Conservation (phyloP, 2,888 invertebrate genomes). For the Eledona agricola region DNA sequence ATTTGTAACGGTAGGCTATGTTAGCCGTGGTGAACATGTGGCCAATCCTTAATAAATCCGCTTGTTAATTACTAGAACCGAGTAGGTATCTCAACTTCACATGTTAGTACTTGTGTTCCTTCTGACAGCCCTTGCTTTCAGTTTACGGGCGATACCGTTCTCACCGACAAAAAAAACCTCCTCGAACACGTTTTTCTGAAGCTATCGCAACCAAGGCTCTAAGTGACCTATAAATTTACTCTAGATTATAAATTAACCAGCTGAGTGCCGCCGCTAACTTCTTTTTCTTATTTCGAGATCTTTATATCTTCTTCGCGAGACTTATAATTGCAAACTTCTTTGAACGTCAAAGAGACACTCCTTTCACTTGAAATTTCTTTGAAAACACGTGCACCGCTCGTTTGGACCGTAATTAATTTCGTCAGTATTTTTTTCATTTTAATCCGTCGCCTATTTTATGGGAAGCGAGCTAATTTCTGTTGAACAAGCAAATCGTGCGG, state of each 20-base stretch:
- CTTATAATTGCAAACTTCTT: constrained; percentile 21
- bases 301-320: constrained; percentile 27
- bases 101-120: constrained; percentile 54
- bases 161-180: constrained; percentile 27
- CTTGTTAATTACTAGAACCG: constrained; percentile 59
- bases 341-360: background rate
- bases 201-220: constrained; percentile 51
- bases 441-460: constrained; percentile 7
- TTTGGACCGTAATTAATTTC: constrained; percentile 24
- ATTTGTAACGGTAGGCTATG: constrained; percentile 57
- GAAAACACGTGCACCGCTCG: constrained; percentile 3
- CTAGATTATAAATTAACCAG: constrained; percentile 54
- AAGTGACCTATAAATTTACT: constrained; percentile 57
- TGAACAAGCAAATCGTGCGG: constrained; percentile 13
- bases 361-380: constrained; percentile 13
- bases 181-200: constrained; percentile 54
- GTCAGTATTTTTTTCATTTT: constrained; percentile 13
- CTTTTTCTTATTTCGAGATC: constrained; percentile 38
- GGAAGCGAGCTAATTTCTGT: constrained; percentile 10
- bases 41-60: constrained; percentile 58
- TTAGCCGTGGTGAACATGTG: constrained; percentile 53
- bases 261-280: constrained; percentile 46
- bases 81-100: constrained; percentile 52
- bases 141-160: constrained; percentile 47
- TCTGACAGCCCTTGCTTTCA: constrained; percentile 44